Evolutionary conservation across 2,888 invertebrate species (phyloP), one percentile per base, ranked within the genome.

Genomic region (Phasia obesa): DNA sequence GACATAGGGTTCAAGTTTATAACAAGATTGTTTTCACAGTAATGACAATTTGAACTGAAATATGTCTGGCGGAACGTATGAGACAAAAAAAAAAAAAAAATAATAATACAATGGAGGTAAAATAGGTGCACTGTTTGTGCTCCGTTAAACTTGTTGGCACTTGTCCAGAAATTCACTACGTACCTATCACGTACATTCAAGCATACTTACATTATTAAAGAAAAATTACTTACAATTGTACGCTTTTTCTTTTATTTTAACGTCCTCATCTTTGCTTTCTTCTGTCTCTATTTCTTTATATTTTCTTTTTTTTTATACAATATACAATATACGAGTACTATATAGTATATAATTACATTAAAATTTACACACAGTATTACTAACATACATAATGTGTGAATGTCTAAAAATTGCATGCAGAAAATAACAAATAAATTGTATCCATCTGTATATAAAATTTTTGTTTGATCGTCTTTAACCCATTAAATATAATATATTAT

Each of bases 71-170:
- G 31, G 42, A 47, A 31, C n/a, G 31, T 44, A 69, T 9, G 11
- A 49, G 55, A 60, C n/a, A 3, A 25, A 55, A 53, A 60, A 17
- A 35, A 27, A 59, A n/a, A 11, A 23, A 23, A 62, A 62, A 53
- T n/a, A 49, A 23, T 42, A 19, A 15, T 21, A 47, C 19, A 23
- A 62, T 19, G 25, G 21, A 55, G 60, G 67, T 35, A 38, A 80
- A 47, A 67, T 51, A 42, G 53, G 73, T 65, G 38, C 64, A 81
- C 51, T 19, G 69, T 49, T 73, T 77, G 77, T 82, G 81, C 77
- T 77, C 81, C 81, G 74, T 74, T 82, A 82, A 82, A 77, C 81
- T 82, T 73, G 60, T 82, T 82, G 81, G 81, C 81, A 82, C 51
- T 82, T 77, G 69, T 82, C 81, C 81, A 82, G 77, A 81, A 65